These are phyloP conservation scores for Phylloscopus collybita DNA, from an alignment of 2,797 vertebrate genomes.

Conservation along the genomic window DNA sequence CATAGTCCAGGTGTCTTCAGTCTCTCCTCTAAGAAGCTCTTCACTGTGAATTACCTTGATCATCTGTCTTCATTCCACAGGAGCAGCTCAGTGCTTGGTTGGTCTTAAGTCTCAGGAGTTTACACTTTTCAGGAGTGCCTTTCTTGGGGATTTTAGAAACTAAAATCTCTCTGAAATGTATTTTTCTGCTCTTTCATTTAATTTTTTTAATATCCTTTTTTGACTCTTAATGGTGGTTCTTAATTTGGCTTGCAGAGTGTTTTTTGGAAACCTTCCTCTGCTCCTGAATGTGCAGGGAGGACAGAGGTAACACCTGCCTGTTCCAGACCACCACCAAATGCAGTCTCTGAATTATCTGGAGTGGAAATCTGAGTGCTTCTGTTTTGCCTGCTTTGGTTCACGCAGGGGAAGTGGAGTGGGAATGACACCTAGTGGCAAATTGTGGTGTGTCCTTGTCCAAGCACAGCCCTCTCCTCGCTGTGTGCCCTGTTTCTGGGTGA, in stretches of 20 bases:
- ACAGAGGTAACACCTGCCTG: background rate
- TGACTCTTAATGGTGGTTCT: background rate
- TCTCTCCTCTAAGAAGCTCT: background rate
- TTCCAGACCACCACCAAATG: background rate
- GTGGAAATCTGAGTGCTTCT: background rate
- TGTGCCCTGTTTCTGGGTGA: background rate
- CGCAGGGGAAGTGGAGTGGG: background rate
- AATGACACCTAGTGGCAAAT: constrained; percentile 56
- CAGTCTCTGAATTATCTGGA: background rate
- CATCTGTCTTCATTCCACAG: background rate
- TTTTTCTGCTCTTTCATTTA: background rate
- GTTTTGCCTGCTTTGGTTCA: fast-evolving
- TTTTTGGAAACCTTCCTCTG: background rate
- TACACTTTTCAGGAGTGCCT: background rate
- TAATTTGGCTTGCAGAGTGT: background rate
- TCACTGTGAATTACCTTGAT: constrained; percentile 11
- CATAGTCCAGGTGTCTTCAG: background rate
- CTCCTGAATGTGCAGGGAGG: background rate
- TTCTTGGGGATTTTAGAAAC: background rate
- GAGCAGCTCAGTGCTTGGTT: background rate
- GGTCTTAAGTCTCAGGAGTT: constrained; percentile 33
- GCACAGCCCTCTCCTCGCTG: background rate
- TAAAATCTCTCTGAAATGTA: background rate
- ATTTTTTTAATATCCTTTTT: background rate
- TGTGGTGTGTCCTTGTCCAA: background rate